phyloP scores from a whole-genome alignment of 2,113 vertebrate species.

The Pachycephala philippinensis region DNA sequence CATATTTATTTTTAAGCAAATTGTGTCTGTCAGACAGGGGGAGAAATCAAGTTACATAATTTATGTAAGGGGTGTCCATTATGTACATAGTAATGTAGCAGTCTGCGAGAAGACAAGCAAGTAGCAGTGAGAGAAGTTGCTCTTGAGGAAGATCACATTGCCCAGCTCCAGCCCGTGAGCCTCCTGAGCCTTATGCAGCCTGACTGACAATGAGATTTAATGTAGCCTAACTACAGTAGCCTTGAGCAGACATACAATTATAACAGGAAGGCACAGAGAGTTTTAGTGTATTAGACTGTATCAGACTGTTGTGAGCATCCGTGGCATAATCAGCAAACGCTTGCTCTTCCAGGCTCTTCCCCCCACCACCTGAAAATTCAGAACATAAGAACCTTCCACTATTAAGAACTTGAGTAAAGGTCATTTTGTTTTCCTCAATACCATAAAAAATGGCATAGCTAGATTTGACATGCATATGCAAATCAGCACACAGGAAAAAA shows the following conservation, averaged over 20 bases:
- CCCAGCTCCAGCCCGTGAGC: slow-evolving; percentile 16
- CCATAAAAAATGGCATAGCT: slow-evolving; percentile 52
- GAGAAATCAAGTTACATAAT: slow-evolving; percentile 12
- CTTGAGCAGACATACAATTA: slow-evolving; percentile 70
- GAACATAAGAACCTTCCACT: slow-evolving; percentile 38
- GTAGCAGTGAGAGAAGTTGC: slow-evolving; percentile 55
- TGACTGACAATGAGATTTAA: slow-evolving; percentile 68
- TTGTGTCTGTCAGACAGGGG: not conserved
- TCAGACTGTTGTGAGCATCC: slow-evolving; percentile 32
- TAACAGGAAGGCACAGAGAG: slow-evolving; percentile 37
- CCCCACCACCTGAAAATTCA: slow-evolving; percentile 29
- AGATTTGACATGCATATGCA: slow-evolving; percentile 67
- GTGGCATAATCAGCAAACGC: slow-evolving; percentile 21
- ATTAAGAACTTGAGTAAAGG: slow-evolving; percentile 71
- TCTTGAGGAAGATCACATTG: slow-evolving; percentile 45
- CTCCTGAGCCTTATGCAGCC: slow-evolving; percentile 47
- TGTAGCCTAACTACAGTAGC: slow-evolving; percentile 63
- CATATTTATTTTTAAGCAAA: not conserved
- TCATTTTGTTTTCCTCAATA: slow-evolving; percentile 66
- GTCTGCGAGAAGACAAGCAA: slow-evolving; percentile 20
- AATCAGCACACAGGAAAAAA: slow-evolving; percentile 43
- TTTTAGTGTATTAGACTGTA: slow-evolving; percentile 45
- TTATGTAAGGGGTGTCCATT: slow-evolving; percentile 3
- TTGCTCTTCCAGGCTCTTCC: not conserved
- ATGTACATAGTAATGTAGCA: not conserved